Base-by-base conservation (phyloP, 2,113 vertebrate genomes). In the Pomatostomus ruficeps region DNA sequence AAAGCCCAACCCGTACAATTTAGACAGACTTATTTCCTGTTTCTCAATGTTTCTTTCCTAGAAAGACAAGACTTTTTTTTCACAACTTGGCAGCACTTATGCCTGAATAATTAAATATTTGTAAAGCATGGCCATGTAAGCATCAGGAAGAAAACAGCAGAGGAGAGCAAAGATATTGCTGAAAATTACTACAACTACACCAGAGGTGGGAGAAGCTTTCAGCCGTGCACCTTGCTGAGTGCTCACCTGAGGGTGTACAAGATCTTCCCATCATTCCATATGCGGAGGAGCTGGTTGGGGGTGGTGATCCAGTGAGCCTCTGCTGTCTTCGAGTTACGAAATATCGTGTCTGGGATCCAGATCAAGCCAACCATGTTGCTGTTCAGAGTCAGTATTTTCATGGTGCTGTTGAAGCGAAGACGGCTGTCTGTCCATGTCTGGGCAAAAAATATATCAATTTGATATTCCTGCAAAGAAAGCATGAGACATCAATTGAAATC, bases 321-420 rank as follows among this genome's bases (percentile, higher is more conserved):
- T 0, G 99, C 99, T 0, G 97, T 99, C 94, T 99, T 99, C 2
- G 99, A 99, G 89, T 99, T 99, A 66, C 99, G 98, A 97, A 99
- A 99, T 98, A 99, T 99, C 0, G 99, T 99, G 73, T 99, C 99
- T 1, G 99, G 99, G 23, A 99, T 98, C 99, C 99, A 99, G 83
- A 99, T 99, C 54, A 99, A 97, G 48, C 99, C 99, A 51, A 99
- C 99, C 99, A 99, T 99, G 89, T 99, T 99, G 98, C 99, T 99
- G 97, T 99, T 99, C 43, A 99, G 95, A 43, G 99, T 99, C 67
- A 99, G 79, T 81, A 99, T 99, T 95, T 99, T 99, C 98, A 99
- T 98, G 15, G 99, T 99, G 98, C 99, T 99, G 95, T 99, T 99
- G 98, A 99, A 99, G 81, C 99, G 98, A 83, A 99, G 98, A 10